Evolutionary conservation across 35 echinoderm and acorn worm genomes (phyloP).

Genomic region (Heliocidaris erythrogramma): DNA sequence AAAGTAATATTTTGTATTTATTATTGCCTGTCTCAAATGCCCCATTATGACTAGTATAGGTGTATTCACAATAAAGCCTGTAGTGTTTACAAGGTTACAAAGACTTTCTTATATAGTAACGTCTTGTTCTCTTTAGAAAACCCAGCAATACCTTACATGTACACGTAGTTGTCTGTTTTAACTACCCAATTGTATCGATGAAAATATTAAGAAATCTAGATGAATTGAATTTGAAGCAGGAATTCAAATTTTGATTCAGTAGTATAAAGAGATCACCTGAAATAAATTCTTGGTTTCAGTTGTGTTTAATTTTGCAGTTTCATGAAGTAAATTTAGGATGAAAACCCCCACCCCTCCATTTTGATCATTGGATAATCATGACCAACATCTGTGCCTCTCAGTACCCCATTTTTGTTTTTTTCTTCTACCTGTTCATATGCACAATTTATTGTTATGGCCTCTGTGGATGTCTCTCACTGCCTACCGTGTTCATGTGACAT

Average conservation of each 20-base stretch:
- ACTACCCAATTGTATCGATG: background rate
- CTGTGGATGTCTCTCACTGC: background rate
- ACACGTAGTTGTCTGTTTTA: background rate
- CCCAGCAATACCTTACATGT: background rate
- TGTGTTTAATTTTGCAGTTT: background rate
- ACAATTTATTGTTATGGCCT: background rate
- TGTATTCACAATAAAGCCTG: background rate
- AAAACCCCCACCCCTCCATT: background rate
- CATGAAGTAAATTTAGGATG: background rate
- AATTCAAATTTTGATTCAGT: background rate
- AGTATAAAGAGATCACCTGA: background rate
- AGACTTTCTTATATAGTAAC: background rate
- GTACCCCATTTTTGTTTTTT: background rate
- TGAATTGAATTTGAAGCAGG: background rate
- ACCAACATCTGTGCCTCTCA: background rate
- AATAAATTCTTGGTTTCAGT: background rate
- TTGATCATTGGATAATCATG: background rate
- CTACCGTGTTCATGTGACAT: background rate
- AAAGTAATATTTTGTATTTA: background rate
- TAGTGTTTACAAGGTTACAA: background rate
- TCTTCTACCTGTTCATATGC: background rate
- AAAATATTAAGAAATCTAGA: background rate
- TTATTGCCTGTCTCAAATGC: background rate
- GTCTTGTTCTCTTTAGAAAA: background rate
- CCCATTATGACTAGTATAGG: background rate